These are phyloP conservation scores for Thereva unica DNA, from an alignment of 2,888 invertebrate genomes.

Conservation along the genomic window DNA sequence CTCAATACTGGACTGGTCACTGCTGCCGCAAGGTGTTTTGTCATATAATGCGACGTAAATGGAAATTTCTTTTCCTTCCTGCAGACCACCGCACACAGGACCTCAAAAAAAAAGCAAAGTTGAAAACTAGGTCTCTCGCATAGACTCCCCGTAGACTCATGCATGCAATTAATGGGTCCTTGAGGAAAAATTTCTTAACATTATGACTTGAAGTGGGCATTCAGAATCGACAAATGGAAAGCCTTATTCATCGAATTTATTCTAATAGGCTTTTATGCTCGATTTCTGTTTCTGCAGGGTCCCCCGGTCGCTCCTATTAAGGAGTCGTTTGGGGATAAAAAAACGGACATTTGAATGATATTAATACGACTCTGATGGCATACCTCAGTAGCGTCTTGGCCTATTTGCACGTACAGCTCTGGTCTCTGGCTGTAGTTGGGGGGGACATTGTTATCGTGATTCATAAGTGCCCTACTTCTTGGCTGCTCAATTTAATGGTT, in stretches of 20 bases:
- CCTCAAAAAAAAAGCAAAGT: conserved; percentile 13
- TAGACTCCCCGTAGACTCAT: conserved; percentile 5
- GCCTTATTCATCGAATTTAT: conserved; percentile 4
- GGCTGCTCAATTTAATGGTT: conserved; percentile 29
- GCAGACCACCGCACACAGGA: conserved; percentile 9
- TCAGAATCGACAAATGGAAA: background rate
- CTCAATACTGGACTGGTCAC: conserved; percentile 10
- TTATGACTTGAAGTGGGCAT: conserved; percentile 8
- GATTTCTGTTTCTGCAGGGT: background rate
- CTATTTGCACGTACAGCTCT: conserved; percentile 23
- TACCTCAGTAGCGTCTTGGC: conserved; percentile 5
- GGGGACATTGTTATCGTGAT: conserved; percentile 21
- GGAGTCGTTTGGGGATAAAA: conserved; percentile 14
- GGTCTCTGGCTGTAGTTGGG: conserved; percentile 17
- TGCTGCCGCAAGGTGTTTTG: conserved; percentile 17
- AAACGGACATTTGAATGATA: conserved; percentile 24
- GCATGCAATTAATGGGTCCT: conserved; percentile 23
- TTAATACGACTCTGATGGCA: background rate
- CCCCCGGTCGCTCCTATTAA: background rate
- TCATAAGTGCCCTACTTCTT: conserved; percentile 38
- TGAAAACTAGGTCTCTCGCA: conserved; percentile 19
- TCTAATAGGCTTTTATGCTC: conserved; percentile 4
- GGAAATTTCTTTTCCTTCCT: background rate
- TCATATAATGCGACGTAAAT: conserved; percentile 18
- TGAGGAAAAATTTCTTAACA: conserved; percentile 21